phyloP scores from a whole-genome alignment of 2,113 vertebrate genomes.

The Hemicordylus capensis region DNA sequence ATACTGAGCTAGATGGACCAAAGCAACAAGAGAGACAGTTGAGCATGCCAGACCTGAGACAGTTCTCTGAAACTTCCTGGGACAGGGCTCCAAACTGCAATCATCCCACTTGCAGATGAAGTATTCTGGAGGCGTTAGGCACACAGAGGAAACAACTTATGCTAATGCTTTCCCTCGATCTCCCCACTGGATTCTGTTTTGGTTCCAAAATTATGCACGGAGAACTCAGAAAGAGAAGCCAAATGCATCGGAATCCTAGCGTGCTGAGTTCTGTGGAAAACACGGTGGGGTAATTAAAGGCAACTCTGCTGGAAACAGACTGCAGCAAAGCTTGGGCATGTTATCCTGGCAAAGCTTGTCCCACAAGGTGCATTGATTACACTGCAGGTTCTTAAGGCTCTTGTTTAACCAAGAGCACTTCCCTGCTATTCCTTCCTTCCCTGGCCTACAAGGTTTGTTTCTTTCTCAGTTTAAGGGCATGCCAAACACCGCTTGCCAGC shows the following conservation, averaged over 20 bases:
- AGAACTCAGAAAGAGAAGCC: neutral
- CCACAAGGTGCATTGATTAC: neutral
- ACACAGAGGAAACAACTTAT: neutral
- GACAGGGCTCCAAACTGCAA: neutral
- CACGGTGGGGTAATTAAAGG: neutral
- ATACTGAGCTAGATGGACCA: neutral
- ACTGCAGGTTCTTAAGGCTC: neutral
- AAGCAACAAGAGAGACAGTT: neutral
- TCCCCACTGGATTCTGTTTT: neutral
- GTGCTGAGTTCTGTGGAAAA: neutral
- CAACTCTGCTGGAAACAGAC: neutral
- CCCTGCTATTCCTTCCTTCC: neutral
- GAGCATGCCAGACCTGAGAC: neutral
- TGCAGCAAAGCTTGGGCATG: neutral
- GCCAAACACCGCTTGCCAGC: conserved; percentile 2
- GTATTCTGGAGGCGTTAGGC: neutral
- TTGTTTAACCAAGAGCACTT: neutral
- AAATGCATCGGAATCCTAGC: neutral
- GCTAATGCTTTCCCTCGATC: neutral
- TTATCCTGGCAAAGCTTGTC: neutral
- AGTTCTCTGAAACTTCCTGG: neutral
- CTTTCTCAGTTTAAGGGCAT: neutral
- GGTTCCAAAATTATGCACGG: neutral
- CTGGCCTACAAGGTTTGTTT: neutral
- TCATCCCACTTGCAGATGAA: neutral